Conservation (phyloP, 2,888 invertebrate genomes). For the Schizaphis graminum region DNA sequence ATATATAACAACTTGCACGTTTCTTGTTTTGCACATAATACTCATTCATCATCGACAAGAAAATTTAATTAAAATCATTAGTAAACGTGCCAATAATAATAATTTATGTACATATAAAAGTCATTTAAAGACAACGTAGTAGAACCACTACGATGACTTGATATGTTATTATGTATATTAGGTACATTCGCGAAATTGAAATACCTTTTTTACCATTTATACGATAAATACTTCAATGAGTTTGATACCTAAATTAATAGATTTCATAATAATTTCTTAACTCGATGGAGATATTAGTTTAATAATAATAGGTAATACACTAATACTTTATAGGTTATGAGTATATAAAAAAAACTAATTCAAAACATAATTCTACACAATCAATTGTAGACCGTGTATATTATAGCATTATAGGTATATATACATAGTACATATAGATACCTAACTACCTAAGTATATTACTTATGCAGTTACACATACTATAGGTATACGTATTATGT, state of each 20-base stretch:
- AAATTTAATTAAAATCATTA: constrained; percentile 31
- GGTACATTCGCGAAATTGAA: neutral
- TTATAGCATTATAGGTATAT: no score
- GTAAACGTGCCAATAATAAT: neutral
- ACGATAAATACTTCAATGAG: neutral
- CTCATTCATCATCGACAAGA: neutral
- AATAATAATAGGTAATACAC: neutral
- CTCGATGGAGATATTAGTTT: neutral
- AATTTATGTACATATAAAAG: neutral
- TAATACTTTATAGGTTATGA: neutral
- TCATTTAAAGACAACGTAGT: neutral
- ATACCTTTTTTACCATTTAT: neutral
- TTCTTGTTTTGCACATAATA: constrained; percentile 5
- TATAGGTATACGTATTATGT: neutral
- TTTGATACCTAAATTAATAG: neutral
- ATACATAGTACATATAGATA: neutral
- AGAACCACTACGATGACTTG: neutral
- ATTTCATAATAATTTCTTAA: neutral
- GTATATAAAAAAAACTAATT: neutral
- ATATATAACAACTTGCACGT: neutral
- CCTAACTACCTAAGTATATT: neutral
- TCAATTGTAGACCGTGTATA: neutral
- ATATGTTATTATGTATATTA: neutral
- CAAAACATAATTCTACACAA: neutral
- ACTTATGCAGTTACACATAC: neutral